These are phyloP conservation scores for Parnassius mnemosyne DNA, from an alignment of 2,888 invertebrate genomes.

Conservation along the genomic window DNA sequence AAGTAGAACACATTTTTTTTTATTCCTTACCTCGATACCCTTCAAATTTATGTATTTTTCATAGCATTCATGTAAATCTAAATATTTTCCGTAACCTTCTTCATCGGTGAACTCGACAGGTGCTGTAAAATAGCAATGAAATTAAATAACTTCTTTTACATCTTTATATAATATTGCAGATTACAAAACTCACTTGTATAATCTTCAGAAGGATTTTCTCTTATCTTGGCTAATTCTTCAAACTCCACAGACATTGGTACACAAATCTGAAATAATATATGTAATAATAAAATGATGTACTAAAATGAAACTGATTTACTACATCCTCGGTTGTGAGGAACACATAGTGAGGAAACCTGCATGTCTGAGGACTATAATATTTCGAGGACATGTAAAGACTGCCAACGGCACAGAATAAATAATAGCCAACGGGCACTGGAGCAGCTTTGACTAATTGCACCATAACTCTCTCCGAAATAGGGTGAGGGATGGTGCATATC, in stretches of 20 bases:
- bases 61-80: conserved; percentile 98
- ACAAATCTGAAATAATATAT: conserved; percentile 82
- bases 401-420: no score
- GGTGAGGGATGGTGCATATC: no score
- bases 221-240: conserved; percentile 93
- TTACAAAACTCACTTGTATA: conserved; percentile 80
- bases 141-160: conserved; percentile 3
- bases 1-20: no score
- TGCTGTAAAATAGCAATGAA: conserved; percentile 58
- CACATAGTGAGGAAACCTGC: no score
- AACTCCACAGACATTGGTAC: conserved; percentile 99
- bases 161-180: background rate
- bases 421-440: no score
- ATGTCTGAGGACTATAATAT: no score
- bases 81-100: conserved; percentile 98
- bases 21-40: conserved; percentile 88
- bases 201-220: conserved; percentile 94
- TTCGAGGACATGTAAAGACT: no score
- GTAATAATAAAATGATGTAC: background rate
- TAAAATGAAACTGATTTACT: no score
- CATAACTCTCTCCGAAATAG: no score
- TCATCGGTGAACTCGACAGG: conserved; percentile 99
- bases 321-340: no score
- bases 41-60: conserved; percentile 98
- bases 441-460: no score